Base-by-base conservation (phyloP, 1,140 invertebrate species). In the Neodiprion lecontei region DNA sequence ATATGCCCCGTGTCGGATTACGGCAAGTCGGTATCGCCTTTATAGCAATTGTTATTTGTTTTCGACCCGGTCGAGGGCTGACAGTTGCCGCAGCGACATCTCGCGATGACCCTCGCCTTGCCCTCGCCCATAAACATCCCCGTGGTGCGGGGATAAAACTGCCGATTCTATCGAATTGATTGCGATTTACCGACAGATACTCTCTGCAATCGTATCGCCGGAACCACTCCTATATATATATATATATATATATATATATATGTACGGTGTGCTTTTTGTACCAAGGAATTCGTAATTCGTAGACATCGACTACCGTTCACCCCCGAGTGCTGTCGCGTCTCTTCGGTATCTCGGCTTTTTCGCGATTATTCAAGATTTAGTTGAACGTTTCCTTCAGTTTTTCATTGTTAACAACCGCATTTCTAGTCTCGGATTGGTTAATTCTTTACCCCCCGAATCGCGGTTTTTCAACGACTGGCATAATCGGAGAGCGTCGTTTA, bases 11-110 rank as follows among this genome's bases (percentile, higher is more conserved):
- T 70, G 73, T 72, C 69, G 65, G 72, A 74, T 73, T 74, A 76
- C 53, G 11, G 73, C 53, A 72, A 48, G 48, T 8, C 28, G 48
- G 17, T 72, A 76, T 76, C 73, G 75, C 73, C 72, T 76, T 76
- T 73, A 72, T 68, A 70, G 65, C 72, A 40, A 72, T 66, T 61
- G 53, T 61, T 61, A 61, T 61, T 61, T 61, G 53, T 61, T 61
- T 61, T 61, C 53, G 53, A 61, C 53, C 53, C 53, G 53, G 53
- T 61, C 53, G 53, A 61, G 53, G 53, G 53, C 9, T 61, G 11
- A 40, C 28, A 40, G 28, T 40, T 12, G 53, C 53, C 53, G 53
- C 53, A 61, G 28, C 53, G 53, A 61, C 53, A 61, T 61, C 11
- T 17, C 53, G 53, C 53, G 53, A 17, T 61, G 53, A 61, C 53